Evolutionary conservation across 2,888 invertebrate genomes (phyloP), one percentile per base, ranked within the genome.

Genomic region (Scaptomyza polygonia): DNA sequence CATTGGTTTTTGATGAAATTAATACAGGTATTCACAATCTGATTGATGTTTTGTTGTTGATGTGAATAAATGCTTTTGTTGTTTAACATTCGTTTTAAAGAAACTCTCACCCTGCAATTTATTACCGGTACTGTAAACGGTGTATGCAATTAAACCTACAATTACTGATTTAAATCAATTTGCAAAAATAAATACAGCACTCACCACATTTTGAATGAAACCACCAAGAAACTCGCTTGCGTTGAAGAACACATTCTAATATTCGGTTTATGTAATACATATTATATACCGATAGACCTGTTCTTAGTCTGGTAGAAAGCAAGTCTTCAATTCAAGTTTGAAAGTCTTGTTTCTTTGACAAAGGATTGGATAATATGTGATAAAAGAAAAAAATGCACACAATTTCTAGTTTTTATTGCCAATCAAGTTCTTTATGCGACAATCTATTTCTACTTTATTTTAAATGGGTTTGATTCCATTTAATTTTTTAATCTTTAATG

Each of bases 91-190:
- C 52, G 1, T n/a, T 59, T 30, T 34, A 30, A 51, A 40, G 48
- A 25, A 49, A 12, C 32, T 39, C 25, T 42, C 16, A 25, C 30
- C 21, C 45, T 30, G n/a, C 49, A 45, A 49, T 66, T 45, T 40
- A 53, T 32, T 54, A n/a, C 34, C 16, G 34, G 16, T 5, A 29
- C 18, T 29, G 25, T 25, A 18, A 58, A 12, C 3, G 11, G 12
- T 30, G 11, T 1, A 11, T 40, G n/a, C 25, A 55, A 27, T 53
- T 48, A 8, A 44, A 12, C 43, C 52, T 4, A 53, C 49, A 66
- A 61, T 54, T 45, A 63, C 45, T 21, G 61, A 73, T 73, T 9
- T 36, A 52, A 73, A 62, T 73, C 54, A 51, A 62, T 62, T 58
- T 43, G 47, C 42, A 53, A 48, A n/a, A 52, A 16, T 43, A 12